phyloP scores from a whole-genome alignment of 1,140 invertebrate genomes.

The Drosophila nannoptera region DNA sequence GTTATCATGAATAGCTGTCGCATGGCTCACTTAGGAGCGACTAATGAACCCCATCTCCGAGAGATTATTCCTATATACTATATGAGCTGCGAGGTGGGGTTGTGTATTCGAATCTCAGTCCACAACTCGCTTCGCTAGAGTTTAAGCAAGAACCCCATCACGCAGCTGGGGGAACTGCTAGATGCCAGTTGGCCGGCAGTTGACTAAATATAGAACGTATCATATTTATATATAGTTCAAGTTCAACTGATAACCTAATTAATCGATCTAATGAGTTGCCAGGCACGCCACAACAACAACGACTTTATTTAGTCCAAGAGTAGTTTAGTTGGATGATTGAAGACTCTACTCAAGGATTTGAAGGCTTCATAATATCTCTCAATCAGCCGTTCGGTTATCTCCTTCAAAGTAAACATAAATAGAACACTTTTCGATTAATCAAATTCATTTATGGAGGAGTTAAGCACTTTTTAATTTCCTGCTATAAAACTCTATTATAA shows the following conservation, averaged over 20 bases:
- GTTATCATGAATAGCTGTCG: slow-evolving; percentile 18
- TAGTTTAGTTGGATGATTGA: no score
- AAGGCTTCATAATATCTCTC: no score
- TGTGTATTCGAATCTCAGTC: slow-evolving; percentile 7
- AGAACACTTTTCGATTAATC: neutral
- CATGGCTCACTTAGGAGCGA: slow-evolving; percentile 18
- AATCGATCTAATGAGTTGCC: slow-evolving; percentile 19
- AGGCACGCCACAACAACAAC: neutral
- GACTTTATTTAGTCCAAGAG: no score
- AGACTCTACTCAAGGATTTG: no score
- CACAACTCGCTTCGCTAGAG: no score
- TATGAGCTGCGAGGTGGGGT: neutral
- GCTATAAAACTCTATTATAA: slow-evolving; percentile 6
- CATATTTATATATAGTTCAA: slow-evolving; percentile 28
- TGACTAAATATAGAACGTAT: slow-evolving; percentile 32
- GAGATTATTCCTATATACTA: slow-evolving; percentile 3
- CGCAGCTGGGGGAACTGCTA: slow-evolving; percentile 26
- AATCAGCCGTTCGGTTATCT: no score
- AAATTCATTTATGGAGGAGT: slow-evolving; percentile 1
- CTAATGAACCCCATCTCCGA: slow-evolving; percentile 27
- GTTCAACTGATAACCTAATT: slow-evolving; percentile 36
- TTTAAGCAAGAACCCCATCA: slow-evolving; percentile 7
- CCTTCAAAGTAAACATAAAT: no score
- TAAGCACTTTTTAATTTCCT: slow-evolving; percentile 10
- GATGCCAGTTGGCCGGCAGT: slow-evolving; percentile 4